Evolutionary conservation across 2,113 vertebrate genomes (phyloP).

Genomic region (Cyanoderma ruficeps): DNA sequence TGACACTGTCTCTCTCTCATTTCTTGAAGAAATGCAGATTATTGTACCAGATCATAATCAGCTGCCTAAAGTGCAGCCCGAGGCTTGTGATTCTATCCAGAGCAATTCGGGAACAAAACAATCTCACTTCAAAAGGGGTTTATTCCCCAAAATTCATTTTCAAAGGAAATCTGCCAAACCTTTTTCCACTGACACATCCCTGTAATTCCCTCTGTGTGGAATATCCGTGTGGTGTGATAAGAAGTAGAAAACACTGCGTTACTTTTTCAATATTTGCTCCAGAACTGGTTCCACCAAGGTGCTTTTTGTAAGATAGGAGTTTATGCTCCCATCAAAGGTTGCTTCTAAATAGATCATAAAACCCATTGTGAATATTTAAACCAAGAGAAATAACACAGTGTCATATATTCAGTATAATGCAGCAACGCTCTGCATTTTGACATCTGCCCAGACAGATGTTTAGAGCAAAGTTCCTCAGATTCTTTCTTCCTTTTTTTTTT

Average conservation of each 20-base stretch:
- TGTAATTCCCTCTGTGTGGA: neutral
- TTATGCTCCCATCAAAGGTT: slow-evolving; percentile 33
- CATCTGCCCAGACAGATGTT: slow-evolving; percentile 77
- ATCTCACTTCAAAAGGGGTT: slow-evolving; percentile 11
- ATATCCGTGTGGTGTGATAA: neutral
- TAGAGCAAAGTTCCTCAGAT: slow-evolving; percentile 57
- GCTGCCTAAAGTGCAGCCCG: neutral
- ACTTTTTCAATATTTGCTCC: slow-evolving; percentile 56
- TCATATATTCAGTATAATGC: slow-evolving; percentile 56
- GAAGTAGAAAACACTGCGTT: neutral
- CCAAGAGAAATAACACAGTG: slow-evolving; percentile 59
- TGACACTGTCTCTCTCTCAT: neutral
- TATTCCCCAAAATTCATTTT: slow-evolving; percentile 44
- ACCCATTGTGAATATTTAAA: slow-evolving; percentile 64
- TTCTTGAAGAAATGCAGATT: slow-evolving; percentile 58
- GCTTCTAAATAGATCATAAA: slow-evolving; percentile 62
- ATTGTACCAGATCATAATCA: slow-evolving; percentile 29
- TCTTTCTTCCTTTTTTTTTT: neutral
- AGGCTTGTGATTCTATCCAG: slow-evolving; percentile 18
- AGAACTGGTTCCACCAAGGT: slow-evolving; percentile 11
- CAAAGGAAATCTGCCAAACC: slow-evolving; percentile 27
- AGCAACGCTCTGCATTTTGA: slow-evolving; percentile 66
- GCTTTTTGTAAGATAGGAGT: slow-evolving; percentile 6
- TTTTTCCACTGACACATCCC: neutral
- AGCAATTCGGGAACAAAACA: neutral